Evolutionary conservation across 2,888 invertebrate genomes (phyloP), one percentile per base, ranked within the genome.

Genomic region (Osedax fenrisi): DNA sequence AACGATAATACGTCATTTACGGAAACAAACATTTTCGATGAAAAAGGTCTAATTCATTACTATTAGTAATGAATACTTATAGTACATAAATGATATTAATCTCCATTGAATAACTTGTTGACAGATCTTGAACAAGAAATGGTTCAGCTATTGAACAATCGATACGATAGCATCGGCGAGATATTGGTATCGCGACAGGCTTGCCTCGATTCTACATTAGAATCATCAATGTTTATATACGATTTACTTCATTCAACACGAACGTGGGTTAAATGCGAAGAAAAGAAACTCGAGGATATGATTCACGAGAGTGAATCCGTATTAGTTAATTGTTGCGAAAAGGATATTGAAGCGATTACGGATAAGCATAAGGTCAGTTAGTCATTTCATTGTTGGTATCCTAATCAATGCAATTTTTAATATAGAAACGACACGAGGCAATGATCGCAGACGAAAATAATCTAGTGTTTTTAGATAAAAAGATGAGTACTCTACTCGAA

Each of bases 141-240:
- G 80, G 87, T 94, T n/a, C 90, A 90, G 79, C 94, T 94, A 81
- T 90, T 94, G 0, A 90, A 90, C 76, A 81, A 84, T 24, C 89
- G 92, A 83, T 95, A 92, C 84, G 92, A 92, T 80, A 92, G 92
- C 81, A 87, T 94, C 0, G 87, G 90, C 69, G 92, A 92, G 78
- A 90, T 90, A 78, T 90, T 90, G 0, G 85, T 88, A 61, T 90
- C 90, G 76, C 90, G 94, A 74, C 90, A 90, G 2, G 90, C 90
- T 79, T 90, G 92, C 85, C 86, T 95, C 2, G 90, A 92, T 41
- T 91, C 92, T 76, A 89, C 41, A 41, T 17, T 41, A 41, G 41
- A 41, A 5, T 10, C 17, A 10, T 41, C 41, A 10, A 17, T 10
- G 17, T 41, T 10, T 41, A 17, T 41, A 17, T 17, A 41, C 17